These are phyloP conservation scores for Phaenicophaeus curvirostris DNA, from an alignment of 2,797 vertebrate genomes.

Conservation along the genomic window DNA sequence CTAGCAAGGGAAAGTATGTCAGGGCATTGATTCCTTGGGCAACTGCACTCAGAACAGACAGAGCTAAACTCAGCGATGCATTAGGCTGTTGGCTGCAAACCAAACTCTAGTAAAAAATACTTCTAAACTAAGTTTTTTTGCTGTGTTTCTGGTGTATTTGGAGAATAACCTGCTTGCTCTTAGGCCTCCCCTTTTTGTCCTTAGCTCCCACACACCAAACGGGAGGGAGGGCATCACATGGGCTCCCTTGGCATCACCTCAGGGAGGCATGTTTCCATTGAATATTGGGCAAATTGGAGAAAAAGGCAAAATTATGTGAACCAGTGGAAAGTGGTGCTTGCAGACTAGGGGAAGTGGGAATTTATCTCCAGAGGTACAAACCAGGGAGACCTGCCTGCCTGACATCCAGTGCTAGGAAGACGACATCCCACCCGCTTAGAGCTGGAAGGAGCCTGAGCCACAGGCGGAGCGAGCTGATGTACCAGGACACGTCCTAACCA, in stretches of 20 bases:
- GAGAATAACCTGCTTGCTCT: neutral
- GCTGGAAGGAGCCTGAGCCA: neutral
- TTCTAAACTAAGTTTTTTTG: neutral
- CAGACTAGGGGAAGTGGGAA: neutral
- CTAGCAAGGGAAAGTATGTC: conserved; percentile 35
- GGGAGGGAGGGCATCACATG: fast-evolving
- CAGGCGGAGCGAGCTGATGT: fast-evolving
- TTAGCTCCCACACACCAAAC: neutral
- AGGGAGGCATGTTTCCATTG: neutral
- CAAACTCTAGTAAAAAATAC: conserved; percentile 11
- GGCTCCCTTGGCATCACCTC: neutral
- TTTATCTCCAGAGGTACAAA: neutral
- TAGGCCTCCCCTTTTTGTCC: neutral
- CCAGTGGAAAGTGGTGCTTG: fast-evolving
- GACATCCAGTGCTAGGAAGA: neutral
- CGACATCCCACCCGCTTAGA: fast-evolving
- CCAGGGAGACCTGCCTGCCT: neutral
- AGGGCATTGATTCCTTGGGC: conserved; percentile 46
- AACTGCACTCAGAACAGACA: neutral
- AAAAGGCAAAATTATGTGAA: neutral
- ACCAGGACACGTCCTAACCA: fast-evolving
- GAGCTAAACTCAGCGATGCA: neutral
- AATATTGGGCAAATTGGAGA: neutral
- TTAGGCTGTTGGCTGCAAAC: conserved; percentile 33
- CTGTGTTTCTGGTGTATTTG: neutral